phyloP scores from a whole-genome alignment of 2,888 invertebrate species.

The Andrena flavipes region DNA sequence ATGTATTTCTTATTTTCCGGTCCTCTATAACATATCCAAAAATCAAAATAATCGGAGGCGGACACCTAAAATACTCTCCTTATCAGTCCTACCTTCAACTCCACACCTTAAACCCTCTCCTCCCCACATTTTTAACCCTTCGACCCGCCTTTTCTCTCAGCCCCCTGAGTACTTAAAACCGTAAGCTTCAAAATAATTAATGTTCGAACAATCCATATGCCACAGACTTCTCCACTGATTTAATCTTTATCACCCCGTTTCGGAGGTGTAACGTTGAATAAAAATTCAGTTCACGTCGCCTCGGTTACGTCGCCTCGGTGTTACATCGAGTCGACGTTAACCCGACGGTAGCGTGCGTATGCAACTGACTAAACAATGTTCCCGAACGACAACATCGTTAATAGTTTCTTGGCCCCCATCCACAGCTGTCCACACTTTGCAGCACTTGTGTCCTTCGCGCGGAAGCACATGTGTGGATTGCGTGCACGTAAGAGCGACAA shows the following conservation, averaged over 20 bases:
- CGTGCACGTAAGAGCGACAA: background rate
- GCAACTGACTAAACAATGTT: conserved; percentile 71
- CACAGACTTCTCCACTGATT: background rate
- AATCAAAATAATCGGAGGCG: too few relatives aligned
- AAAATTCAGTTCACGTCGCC: conserved; percentile 21
- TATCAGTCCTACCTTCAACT: too few relatives aligned
- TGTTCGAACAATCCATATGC: background rate
- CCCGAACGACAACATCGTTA: conserved; percentile 59
- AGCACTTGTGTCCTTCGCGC: conserved; percentile 78
- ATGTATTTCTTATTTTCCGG: too few relatives aligned
- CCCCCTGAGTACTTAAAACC: too few relatives aligned
- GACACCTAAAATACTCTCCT: too few relatives aligned
- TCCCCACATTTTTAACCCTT: too few relatives aligned
- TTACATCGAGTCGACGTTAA: conserved; percentile 19
- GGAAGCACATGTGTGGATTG: conserved; percentile 37
- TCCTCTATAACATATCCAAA: too few relatives aligned
- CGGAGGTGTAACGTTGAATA: conserved; percentile 1
- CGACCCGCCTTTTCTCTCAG: too few relatives aligned
- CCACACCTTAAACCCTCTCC: too few relatives aligned
- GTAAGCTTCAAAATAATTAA: too few relatives aligned
- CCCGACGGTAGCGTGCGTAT: conserved; percentile 43
- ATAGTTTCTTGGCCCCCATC: conserved; percentile 64
- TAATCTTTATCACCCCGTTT: background rate
- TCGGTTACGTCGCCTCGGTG: conserved; percentile 14
- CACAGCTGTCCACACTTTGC: conserved; percentile 77